Evolutionary conservation across 2,797 vertebrate genomes (phyloP).

Genomic region (Muscicapa striata): DNA sequence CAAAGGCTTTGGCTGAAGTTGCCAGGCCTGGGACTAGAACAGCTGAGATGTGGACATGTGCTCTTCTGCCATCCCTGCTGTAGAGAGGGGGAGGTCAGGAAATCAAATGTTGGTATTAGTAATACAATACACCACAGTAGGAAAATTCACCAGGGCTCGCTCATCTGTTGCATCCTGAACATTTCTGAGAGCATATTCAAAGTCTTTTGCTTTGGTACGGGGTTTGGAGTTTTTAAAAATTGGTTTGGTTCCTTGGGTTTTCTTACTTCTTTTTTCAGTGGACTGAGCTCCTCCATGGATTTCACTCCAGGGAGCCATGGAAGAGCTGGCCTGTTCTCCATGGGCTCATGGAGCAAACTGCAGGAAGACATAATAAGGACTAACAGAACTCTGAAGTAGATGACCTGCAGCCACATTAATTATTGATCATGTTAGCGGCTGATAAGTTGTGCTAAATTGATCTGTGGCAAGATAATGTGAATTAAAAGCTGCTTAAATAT

Average conservation of each 20-base stretch:
- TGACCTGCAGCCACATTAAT: conserved; percentile 43
- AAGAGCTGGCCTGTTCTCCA: background rate
- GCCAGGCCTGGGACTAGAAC: background rate
- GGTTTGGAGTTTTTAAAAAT: background rate
- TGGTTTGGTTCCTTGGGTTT: background rate
- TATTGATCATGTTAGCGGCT: conserved; percentile 40
- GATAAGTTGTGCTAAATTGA: conserved; percentile 42
- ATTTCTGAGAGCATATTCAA: background rate
- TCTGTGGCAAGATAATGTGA: conserved; percentile 21
- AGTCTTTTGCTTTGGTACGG: background rate
- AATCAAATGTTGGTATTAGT: background rate
- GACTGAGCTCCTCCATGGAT: background rate
- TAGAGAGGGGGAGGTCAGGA: background rate
- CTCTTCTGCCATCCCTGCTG: background rate
- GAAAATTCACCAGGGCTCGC: background rate
- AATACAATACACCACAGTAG: background rate
- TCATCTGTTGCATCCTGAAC: background rate
- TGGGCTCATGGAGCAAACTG: background rate
- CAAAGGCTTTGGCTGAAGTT: background rate
- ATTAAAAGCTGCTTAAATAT: conserved; percentile 52
- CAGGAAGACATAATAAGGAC: background rate
- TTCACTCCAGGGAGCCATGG: background rate
- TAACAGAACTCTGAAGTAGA: background rate
- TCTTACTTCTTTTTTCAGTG: background rate
- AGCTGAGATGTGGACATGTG: background rate